phyloP scores from a whole-genome alignment of 2,113 vertebrate genomes.

The Potamarius usumacintae region DNA sequence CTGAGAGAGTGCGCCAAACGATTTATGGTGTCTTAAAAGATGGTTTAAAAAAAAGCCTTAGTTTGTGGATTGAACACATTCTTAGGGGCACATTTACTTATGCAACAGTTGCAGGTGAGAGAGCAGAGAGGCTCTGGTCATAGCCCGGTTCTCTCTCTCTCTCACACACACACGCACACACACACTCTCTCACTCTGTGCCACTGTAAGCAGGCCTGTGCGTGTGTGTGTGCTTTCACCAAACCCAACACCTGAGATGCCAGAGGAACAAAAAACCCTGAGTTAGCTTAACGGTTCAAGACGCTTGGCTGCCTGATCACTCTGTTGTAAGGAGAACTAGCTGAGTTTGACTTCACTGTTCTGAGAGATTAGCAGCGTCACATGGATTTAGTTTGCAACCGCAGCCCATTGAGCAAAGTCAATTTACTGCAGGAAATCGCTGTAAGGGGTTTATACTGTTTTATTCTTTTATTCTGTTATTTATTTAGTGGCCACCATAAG shows the following conservation, averaged over 20 bases:
- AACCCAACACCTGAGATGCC: slow-evolving; percentile 22
- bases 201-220: neutral
- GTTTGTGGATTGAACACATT: slow-evolving; percentile 37
- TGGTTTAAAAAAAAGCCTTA: slow-evolving; percentile 43
- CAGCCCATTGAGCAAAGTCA: slow-evolving; percentile 33
- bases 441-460: slow-evolving; percentile 6
- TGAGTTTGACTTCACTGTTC: slow-evolving; percentile 47
- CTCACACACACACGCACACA: slow-evolving; percentile 4
- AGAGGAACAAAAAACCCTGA: slow-evolving; percentile 23
- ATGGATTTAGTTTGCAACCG: slow-evolving; percentile 51
- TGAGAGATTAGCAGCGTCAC: slow-evolving; percentile 62
- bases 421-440: slow-evolving; percentile 17
- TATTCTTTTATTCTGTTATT: slow-evolving; percentile 23
- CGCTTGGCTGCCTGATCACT: slow-evolving; percentile 55
- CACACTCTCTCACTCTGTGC: neutral
- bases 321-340: slow-evolving; percentile 59
- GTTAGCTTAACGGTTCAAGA: slow-evolving; percentile 52
- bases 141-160: neutral
- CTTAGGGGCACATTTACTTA: neutral
- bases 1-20: slow-evolving; percentile 53
- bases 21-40: slow-evolving; percentile 68
- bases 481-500: slow-evolving; percentile 3
- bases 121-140: neutral
- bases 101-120: slow-evolving; percentile 38
- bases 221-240: neutral